phyloP scores from a whole-genome alignment of 2,888 invertebrate genomes.

The Torymus texanus region DNA sequence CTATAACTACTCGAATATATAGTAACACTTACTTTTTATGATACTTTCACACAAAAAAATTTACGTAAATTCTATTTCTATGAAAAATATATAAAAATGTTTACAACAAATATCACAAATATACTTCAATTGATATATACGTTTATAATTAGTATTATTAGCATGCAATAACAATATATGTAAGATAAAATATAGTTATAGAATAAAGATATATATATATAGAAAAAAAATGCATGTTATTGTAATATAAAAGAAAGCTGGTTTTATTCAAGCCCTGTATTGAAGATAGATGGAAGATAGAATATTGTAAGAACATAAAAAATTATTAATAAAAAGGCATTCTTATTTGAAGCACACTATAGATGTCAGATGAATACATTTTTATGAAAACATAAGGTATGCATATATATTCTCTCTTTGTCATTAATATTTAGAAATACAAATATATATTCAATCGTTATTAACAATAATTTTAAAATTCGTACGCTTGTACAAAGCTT shows the following conservation, averaged over 20 bases:
- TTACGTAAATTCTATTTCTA: conserved; percentile 36
- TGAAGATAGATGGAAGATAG: conserved; percentile 5
- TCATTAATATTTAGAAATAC: too few species aligned
- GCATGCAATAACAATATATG: conserved; percentile 40
- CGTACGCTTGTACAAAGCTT: too few species aligned
- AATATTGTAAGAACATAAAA: not conserved
- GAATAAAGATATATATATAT: conserved; percentile 35
- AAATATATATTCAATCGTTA: too few species aligned
- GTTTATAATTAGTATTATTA: conserved; percentile 15
- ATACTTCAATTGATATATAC: conserved; percentile 6
- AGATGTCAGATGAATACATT: conserved; percentile 8
- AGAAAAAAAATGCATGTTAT: conserved; percentile 31
- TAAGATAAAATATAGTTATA: conserved; percentile 20
- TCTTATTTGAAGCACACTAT: conserved; percentile 8
- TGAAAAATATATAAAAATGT: conserved; percentile 14
- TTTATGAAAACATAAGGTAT: not conserved
- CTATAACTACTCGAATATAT: conserved; percentile 30
- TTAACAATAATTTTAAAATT: too few species aligned
- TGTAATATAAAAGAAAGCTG: conserved; percentile 12
- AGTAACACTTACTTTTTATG: conserved; percentile 12
- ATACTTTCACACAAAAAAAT: conserved; percentile 28
- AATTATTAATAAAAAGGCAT: conserved; percentile 17
- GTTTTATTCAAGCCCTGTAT: conserved; percentile 10
- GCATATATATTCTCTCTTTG: too few species aligned
- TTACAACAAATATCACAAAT: conserved; percentile 39